Base-by-base conservation (phyloP, 1,140 invertebrate species). In the Formica selysi region DNA sequence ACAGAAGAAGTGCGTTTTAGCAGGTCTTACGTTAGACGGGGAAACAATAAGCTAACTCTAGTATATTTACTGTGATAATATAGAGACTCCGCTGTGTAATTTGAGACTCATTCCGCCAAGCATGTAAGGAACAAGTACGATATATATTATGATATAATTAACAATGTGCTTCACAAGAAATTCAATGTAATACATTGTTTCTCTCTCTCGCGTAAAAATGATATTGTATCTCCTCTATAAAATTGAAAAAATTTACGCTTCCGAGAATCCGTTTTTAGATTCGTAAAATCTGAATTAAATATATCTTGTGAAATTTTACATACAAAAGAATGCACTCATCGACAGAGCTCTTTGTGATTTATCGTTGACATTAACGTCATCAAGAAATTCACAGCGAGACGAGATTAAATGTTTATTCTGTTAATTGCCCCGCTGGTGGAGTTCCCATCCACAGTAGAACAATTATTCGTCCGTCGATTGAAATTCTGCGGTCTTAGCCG, bases 401-500 rank as follows among this genome's bases (percentile, higher is more conserved):
- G 65, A 90, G 73, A 80, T 86, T 84, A 88, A 91, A 91, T 91
- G 87, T 91, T 91, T 89, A 91, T 85, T 84, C 51, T 70, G 90
- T 87, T 91, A 91, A 91, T 91, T 90, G 86, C 87, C 76, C 76
- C 76, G 65, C 68, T 76, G 67, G 41, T 54, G 71, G 79, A 80
- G 84, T 81, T 86, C 64, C 85, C 89, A 86, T 81, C 78, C 38
- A 74, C 81, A 85, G 64, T 68, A 76, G 87, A 93, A 92, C 92
- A 92, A 92, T 92, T 93, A 93, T 91, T 91, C 92, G 91, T 90
- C 89, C 87, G 86, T 85, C 89, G 92, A 94, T 94, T 94, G 93
- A 94, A 94, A 93, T 93, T 92, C 92, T 86, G 92, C 90, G 92
- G 91, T 86, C 91, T 91, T 91, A 93, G 89, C 91, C 91, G 87